These are phyloP conservation scores for Drosophila equinoxialis DNA, from an alignment of 1,140 invertebrate genomes.

Conservation along the genomic window DNA sequence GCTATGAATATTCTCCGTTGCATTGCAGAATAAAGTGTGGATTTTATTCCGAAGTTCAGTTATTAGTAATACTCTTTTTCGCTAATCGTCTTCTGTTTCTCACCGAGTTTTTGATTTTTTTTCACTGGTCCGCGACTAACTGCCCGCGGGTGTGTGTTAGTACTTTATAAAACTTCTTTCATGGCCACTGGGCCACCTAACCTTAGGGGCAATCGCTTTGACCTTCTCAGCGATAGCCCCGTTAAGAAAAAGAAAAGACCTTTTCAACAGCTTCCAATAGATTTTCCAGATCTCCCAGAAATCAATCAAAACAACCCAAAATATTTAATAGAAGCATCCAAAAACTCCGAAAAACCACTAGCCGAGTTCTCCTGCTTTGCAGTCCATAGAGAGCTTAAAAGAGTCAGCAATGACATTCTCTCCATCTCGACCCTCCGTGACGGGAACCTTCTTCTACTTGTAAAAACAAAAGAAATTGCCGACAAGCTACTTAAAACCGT, in stretches of 20 bases:
- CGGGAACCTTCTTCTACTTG: neutral
- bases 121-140: no score
- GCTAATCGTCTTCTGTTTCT: no score
- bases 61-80: no score
- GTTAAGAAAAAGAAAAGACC: neutral
- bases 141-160: no score
- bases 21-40: no score
- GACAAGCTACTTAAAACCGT: constrained; percentile 3
- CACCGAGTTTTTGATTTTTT: no score
- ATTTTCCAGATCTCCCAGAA: constrained; percentile 12
- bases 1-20: no score
- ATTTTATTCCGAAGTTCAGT: no score
- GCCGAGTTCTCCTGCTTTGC: neutral
- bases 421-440: constrained; percentile 11
- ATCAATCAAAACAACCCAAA: constrained; percentile 13
- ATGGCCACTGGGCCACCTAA: constrained; percentile 16
- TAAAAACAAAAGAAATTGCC: constrained; percentile 12
- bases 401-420: constrained; percentile 11
- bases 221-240: no score
- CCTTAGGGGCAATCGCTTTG: neutral
- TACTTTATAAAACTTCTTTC: neutral
- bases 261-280: constrained; percentile 14
- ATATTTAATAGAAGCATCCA: constrained; percentile 12
- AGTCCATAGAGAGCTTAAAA: constrained; percentile 14
- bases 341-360: constrained; percentile 14